Base-by-base conservation (phyloP, 2,113 vertebrate genomes). In the Osmerus mordax region DNA sequence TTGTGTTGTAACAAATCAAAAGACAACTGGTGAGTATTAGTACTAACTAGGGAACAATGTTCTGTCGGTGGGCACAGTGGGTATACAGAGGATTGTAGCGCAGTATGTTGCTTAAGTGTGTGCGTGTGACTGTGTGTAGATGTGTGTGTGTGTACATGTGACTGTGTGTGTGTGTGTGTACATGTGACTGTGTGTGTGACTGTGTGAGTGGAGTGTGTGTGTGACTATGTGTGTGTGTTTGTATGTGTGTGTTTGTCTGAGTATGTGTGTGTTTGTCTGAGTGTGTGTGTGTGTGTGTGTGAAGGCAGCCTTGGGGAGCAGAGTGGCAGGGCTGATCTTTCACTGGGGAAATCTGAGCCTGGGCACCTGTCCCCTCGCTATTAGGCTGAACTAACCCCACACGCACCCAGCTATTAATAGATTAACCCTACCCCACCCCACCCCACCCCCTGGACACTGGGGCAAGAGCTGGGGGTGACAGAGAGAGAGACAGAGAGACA, bases 351-450 rank as follows among this genome's bases (percentile, higher is more conserved):
- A 96, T 83, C 76, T 85, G 93, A 97, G 91, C 90, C 84, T 77
- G 81, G 70, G 76, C 94, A 96, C 93, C 95, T 97, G 94, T 95
- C 90, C 78, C 81, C 80, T 84, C 70, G 80, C 91, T 88, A 87
- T 89, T 89, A 86, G 76, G 41, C 51, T 78, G 87, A 89, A 79
- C 92, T 87, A 86, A 83, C 88, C 87, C 85, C 83, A 29, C 83
- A 80, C 13, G 65, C 84, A 65, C 73, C 55, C 71, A 15, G 53
- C 87, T 95, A 96, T 94, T 94, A 93, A 93, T 95, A 96, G 93
- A 84, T 76, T 59, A 4, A 16, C 77, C 69, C 66, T 63, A 72
- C n/a, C 53, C 62, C 23, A 15, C 15, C 54, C 23, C 15, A 47
- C 65, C 61, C 58, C 15, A 64, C n/a, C 14, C 12, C 28, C 29